Evolutionary conservation across 2,113 vertebrate species (phyloP), one percentile per base, ranked within the genome.

Genomic region (Panthera leo): DNA sequence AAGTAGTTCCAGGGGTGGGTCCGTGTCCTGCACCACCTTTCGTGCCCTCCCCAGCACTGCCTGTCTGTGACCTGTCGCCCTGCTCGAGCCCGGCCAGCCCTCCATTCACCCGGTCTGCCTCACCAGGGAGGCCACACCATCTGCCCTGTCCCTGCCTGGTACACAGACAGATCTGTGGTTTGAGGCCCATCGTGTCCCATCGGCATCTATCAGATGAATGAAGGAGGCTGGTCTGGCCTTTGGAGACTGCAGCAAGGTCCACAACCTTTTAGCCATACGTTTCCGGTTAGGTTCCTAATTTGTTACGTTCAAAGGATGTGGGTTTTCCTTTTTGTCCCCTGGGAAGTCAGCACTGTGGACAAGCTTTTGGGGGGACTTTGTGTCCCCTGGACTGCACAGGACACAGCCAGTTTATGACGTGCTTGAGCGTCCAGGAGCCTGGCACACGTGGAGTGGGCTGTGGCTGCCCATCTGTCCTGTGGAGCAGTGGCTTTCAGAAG

Each of bases 1-100:
- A 0, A 25, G 48, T 1, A 0, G 31, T n/a, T 91, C 53, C 21
- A 1, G 12, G 1, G 61, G 5, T 5, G 11, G 51, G 51, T 48
- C 76, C 0, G 0, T 0, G 1, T 9, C 39, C 42, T 6, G 6
- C 1, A 2, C 16, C 19, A 31, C 10, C 65, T 45, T 45, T 1
- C 7, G 12, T 3, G 5, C 13, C 1, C 45, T 25, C 45, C 53
- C 10, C 34, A 1, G 39, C 4, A 2, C 87, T 34, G 71, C n/a
- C 58, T 45, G 6, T 75, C 21, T 39, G 10, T 1, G 16, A 15
- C 36, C 58, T 48, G 19, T 5, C 39, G 23, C 39, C 23, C 29
- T 7, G 4, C 31, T 51, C 1, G 9, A 79, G 73, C 48, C 12
- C n/a, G 5, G 58, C 31, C 65, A 67, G 18, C 55, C 34, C 48